phyloP scores from a whole-genome alignment of 2,797 vertebrate species.

The Halcyon smyrnensis region DNA sequence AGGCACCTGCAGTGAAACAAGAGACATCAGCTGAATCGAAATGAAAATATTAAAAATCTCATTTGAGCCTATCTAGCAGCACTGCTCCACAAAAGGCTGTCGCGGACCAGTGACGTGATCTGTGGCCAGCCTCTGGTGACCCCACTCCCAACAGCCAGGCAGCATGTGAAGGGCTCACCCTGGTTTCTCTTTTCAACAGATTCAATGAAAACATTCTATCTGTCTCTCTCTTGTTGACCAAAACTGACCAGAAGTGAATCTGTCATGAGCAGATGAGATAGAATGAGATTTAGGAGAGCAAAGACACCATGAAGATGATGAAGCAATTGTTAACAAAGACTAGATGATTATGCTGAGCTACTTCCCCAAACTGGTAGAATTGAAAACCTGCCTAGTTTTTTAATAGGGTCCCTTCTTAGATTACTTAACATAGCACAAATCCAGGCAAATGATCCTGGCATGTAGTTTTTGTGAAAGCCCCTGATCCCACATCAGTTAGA shows the following conservation, averaged over 20 bases:
- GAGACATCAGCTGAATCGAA: neutral
- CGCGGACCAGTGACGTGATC: neutral
- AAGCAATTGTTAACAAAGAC: neutral
- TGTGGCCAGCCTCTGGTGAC: neutral
- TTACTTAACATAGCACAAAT: neutral
- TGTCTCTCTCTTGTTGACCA: neutral
- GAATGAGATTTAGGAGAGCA: neutral
- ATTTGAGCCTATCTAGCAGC: neutral
- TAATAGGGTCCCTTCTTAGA: neutral
- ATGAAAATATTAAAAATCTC: neutral
- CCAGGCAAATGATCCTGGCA: neutral
- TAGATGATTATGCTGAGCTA: neutral
- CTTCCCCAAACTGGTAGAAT: neutral
- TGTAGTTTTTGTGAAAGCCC: neutral
- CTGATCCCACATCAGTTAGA: neutral
- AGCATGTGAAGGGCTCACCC: neutral
- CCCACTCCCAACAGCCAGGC: neutral
- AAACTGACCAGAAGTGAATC: neutral
- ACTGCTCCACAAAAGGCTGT: neutral
- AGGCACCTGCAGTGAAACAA: neutral
- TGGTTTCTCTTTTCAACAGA: neutral
- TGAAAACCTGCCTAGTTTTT: neutral
- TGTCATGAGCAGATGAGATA: neutral
- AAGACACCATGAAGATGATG: neutral
- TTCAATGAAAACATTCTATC: neutral